phyloP scores from a whole-genome alignment of 2,797 vertebrate genomes.

The Ctenosaura bakeri region DNA sequence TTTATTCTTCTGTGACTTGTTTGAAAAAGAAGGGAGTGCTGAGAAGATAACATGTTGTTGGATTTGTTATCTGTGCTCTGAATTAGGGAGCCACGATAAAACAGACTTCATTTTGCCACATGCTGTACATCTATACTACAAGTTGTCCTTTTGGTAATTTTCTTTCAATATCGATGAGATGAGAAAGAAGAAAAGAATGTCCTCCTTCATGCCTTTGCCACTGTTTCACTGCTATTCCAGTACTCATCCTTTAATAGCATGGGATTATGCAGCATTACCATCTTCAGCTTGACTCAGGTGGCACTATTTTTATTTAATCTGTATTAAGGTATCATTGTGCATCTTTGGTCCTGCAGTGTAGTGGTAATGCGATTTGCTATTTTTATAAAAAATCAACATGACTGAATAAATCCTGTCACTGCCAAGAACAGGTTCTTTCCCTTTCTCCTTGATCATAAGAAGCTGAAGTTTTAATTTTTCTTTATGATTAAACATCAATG shows the following conservation, averaged over 20 bases:
- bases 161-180: constrained; percentile 12
- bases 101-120: neutral
- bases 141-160: constrained; percentile 13
- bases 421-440: constrained; percentile 40
- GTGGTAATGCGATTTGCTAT: constrained; percentile 82
- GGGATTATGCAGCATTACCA: constrained; percentile 76
- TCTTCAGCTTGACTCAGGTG: constrained; percentile 72
- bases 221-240: constrained; percentile 68
- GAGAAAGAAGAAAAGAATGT: constrained; percentile 28
- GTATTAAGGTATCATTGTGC: constrained; percentile 81
- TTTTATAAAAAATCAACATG: constrained; percentile 76
- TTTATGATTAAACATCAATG: neutral
- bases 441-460: neutral
- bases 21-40: neutral
- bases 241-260: constrained; percentile 64
- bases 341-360: constrained; percentile 72
- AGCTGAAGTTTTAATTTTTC: neutral
- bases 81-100: neutral
- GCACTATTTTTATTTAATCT: constrained; percentile 78
- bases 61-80: constrained; percentile 13
- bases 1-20: neutral
- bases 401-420: constrained; percentile 70
- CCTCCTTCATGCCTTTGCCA: constrained; percentile 56
- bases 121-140: constrained; percentile 7
- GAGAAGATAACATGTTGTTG: neutral